Evolutionary conservation across 2,888 invertebrate genomes (phyloP), one percentile per base, ranked within the genome.

Genomic region (Andrena flavipes): DNA sequence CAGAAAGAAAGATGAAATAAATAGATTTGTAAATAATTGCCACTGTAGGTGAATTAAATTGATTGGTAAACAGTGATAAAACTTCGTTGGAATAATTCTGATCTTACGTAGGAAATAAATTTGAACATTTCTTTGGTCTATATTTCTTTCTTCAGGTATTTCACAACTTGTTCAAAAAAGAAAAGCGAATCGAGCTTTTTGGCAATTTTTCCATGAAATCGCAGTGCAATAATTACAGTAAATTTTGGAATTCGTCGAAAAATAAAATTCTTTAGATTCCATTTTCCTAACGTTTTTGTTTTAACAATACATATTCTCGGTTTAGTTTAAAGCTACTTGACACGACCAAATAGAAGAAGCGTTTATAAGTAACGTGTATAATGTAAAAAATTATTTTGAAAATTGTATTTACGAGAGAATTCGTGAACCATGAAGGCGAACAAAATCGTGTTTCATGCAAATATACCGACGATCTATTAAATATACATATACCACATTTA

Each of bases 231-330:
- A 33, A 10, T 59, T 20, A 63, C 42, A 73, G 26, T 59, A 64
- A 69, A 62, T 70, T 63, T 70, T 42, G 30, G 60, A 68, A 56
- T 63, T 68, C 68, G 56, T 35, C 63, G 68, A 20, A 29, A 73
- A 51, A 78, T 64, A 68, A 78, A 63, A 68, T 48, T 29, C 54
- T 5, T 5, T 5, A 1, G 16, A 5, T 13, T 16, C 13, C 4
- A 0, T 16, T 4, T 42, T 42, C 13, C 42, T 42, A 16, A 16
- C 42, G 42, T 16, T 42, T 13, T 4, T 16, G 42, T 42, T 29
- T 49, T 2, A 49, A 26, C 16, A 20, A 54, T 42, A n/a, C n/a
- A n/a, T n/a, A 42, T 42, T 4, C 49, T 65, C 2, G 10, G 20
- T 49, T 65, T 54, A 56, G 13, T 56, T 56, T 56, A 56, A 56